Base-by-base conservation (phyloP, 2,888 invertebrate genomes). In the Xanthorhoe spadicearia region DNA sequence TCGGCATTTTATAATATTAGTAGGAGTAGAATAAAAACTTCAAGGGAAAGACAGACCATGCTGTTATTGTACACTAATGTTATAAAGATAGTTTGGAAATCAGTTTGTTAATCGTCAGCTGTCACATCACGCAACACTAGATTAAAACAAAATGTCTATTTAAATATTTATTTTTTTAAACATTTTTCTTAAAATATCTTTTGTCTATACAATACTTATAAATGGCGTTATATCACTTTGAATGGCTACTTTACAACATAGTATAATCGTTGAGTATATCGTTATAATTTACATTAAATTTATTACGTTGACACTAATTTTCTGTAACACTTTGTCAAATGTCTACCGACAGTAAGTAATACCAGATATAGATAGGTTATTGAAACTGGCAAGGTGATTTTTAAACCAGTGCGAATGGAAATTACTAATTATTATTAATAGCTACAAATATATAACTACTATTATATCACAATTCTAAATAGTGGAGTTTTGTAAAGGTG, bases 191-290 rank as follows among this genome's bases (percentile, higher is more conserved):
- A 74, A 74, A 68, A 70, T 73, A 79, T 74, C 66, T 51, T 70
- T 74, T 75, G 35, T 56, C 70, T 79, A 81, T 74, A 66, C 57
- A 89, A 88, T 88, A 89, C 85, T 89, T 78, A 77, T 82, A 84
- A 86, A 90, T 90, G 90, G 90, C 90, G 82, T 82, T 80, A 79
- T 81, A 90, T 90, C 90, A 90, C 90, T 89, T 78, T 78, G 66
- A 77, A 77, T 81, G 70, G 70, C 79, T 81, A 79, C 65, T 54
- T 61, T 68, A 72, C 38, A 13, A 43, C 48, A 15, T 5, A 48
- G 48, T 43, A 13, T 43, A 43, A 13, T 43, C 48, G 15, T 46
- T 46, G 48, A 43, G 48, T 48, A 48, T 48, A 17, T 4, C 48
- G 13, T 13, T 48, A 32, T 32, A 6, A 32, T 32, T 32, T 32